Conservation (phyloP, 2,797 vertebrate species). For the Euphonia xanthogaster region DNA sequence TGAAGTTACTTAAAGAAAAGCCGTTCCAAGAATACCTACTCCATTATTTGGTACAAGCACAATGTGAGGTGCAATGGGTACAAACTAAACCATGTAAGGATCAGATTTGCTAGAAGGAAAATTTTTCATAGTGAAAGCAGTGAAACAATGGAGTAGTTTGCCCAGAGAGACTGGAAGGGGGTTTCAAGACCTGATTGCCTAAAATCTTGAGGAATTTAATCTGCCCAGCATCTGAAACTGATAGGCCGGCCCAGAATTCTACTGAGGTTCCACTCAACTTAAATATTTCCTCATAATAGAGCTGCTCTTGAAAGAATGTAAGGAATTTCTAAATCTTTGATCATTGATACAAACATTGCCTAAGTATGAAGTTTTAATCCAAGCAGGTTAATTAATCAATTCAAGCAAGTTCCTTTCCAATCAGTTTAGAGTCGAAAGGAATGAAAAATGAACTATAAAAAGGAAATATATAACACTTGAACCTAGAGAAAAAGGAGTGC, state of each 20-base stretch:
- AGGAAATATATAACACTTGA: neutral
- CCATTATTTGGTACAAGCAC: neutral
- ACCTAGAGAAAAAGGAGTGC: neutral
- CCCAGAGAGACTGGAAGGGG: neutral
- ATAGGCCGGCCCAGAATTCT: neutral
- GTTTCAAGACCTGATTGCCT: neutral
- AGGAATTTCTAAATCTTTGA: neutral
- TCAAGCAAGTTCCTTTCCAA: neutral
- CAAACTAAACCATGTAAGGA: neutral
- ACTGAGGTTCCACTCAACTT: neutral
- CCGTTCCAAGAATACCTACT: neutral
- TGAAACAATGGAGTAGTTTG: neutral
- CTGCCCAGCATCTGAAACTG: fast-evolving
- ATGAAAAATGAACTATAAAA: neutral
- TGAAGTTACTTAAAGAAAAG: neutral
- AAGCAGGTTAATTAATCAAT: neutral
- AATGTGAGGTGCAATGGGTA: neutral
- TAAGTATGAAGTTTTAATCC: neutral
- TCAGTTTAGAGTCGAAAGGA: neutral
- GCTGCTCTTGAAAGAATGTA: neutral
- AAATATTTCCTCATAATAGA: neutral
- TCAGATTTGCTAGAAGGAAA: neutral
- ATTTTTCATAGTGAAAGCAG: neutral
- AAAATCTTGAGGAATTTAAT: neutral
- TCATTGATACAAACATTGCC: neutral